These are phyloP conservation scores for Centropyge bicolor DNA, from an alignment of 2,797 vertebrate species.

Conservation along the genomic window DNA sequence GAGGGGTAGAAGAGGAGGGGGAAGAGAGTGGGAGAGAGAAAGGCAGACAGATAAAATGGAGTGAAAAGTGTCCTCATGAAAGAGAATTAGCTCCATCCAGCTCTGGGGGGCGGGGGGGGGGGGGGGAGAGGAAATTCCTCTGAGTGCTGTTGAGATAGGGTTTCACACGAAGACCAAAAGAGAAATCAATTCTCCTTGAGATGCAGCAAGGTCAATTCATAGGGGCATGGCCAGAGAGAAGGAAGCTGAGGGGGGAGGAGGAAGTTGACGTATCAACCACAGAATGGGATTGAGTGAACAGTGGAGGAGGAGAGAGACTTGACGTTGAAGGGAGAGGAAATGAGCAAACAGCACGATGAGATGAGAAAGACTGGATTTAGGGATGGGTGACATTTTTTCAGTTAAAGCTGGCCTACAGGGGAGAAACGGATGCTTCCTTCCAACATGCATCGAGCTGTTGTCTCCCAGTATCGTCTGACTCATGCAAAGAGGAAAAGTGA, in stretches of 20 bases:
- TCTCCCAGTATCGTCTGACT: slow-evolving; percentile 66
- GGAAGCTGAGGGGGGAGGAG: slow-evolving; percentile 44
- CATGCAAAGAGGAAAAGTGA: slow-evolving; percentile 55
- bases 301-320: slow-evolving; percentile 48
- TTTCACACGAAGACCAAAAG: slow-evolving; percentile 80
- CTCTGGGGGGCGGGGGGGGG: slow-evolving; percentile 66
- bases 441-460: slow-evolving; percentile 26
- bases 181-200: slow-evolving; percentile 87
- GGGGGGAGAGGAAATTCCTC: slow-evolving; percentile 73
- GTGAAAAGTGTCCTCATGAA: slow-evolving; percentile 78
- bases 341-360: slow-evolving; percentile 53
- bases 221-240: slow-evolving; percentile 48
- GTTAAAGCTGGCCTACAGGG: slow-evolving; percentile 45
- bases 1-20: slow-evolving; percentile 34
- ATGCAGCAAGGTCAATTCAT: slow-evolving; percentile 82
- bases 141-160: slow-evolving; percentile 78
- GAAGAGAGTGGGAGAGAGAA: slow-evolving; percentile 27
- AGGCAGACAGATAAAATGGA: slow-evolving; percentile 69
- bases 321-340: slow-evolving; percentile 43
- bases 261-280: slow-evolving; percentile 59
- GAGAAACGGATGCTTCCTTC: slow-evolving; percentile 46
- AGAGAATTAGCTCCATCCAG: slow-evolving; percentile 75
- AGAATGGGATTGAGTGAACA: slow-evolving; percentile 39
- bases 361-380: slow-evolving; percentile 40
- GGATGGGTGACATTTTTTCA: slow-evolving; percentile 35